Conservation (phyloP, 2,888 invertebrate species). For the Cantharis rufa region DNA sequence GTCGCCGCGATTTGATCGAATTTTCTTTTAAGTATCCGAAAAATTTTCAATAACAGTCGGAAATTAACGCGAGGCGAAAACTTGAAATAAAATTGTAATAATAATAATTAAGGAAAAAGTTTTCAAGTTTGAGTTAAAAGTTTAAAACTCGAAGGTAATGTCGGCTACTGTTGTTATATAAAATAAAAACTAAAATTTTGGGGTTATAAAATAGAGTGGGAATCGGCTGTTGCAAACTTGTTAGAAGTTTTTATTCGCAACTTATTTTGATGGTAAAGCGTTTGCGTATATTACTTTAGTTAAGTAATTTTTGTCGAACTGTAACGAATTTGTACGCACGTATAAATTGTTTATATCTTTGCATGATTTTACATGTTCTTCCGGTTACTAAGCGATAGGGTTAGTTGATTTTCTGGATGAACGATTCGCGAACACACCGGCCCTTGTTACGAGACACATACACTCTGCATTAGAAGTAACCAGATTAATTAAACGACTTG, state of each 20-base stretch:
- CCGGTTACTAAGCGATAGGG: not conserved
- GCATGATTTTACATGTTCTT: not conserved
- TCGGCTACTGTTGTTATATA: not conserved
- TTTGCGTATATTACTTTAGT: not conserved
- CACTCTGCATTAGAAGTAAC: slow-evolving; percentile 44
- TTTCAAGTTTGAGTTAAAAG: not conserved
- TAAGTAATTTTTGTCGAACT: not conserved
- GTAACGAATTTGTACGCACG: not conserved
- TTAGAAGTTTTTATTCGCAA: not conserved
- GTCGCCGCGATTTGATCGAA: not conserved
- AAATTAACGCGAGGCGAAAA: not conserved
- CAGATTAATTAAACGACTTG: slow-evolving; percentile 39
- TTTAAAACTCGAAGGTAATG: not conserved
- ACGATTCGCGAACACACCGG: not conserved
- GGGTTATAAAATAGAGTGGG: not conserved
- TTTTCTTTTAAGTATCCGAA: too few species aligned
- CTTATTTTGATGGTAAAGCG: not conserved
- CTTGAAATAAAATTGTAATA: not conserved
- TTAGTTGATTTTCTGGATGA: slow-evolving; percentile 4
- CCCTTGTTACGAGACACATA: not conserved
- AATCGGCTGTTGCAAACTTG: not conserved
- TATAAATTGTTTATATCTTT: slow-evolving; percentile 21
- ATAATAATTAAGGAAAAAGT: not conserved
- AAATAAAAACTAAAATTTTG: not conserved
- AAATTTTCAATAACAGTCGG: not conserved